Conservation (phyloP, 30 jellyfish, hydroid and myxozoan species). For the Aurelia sp. region DNA sequence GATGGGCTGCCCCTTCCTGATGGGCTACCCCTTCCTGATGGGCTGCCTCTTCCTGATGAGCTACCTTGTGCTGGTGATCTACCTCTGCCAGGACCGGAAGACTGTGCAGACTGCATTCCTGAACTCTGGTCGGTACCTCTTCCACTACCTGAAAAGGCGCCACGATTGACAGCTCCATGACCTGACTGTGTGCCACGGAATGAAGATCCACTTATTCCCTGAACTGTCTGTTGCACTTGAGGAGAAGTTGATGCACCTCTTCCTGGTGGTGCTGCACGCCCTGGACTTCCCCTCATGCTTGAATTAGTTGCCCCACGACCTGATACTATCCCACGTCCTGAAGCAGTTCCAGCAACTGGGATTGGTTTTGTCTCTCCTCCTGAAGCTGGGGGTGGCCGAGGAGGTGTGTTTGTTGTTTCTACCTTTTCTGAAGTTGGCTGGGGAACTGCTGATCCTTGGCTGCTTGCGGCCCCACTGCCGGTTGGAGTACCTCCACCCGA, state of each 20-base stretch:
- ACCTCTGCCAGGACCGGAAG: conserved; percentile 18
- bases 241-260: conserved; percentile 24
- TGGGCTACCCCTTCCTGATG: conserved; percentile 8
- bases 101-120: background rate
- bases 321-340: no score
- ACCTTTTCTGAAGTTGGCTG: no score
- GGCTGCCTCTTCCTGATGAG: conserved; percentile 8
- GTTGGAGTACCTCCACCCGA: conserved; percentile 36
- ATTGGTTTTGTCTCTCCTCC: no score
- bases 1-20: conserved; percentile 26
- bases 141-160: background rate
- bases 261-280: conserved; percentile 1
- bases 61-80: conserved; percentile 7
- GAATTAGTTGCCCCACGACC: no score
- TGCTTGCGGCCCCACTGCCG: conserved; percentile 56
- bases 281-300: background rate
- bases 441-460: conserved; percentile 5
- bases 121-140: background rate
- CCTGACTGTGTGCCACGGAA: no score
- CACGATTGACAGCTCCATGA: background rate
- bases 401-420: no score
- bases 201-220: background rate
- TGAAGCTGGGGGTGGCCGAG: no score
- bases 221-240: background rate
- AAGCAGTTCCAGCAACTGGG: no score